Evolutionary conservation across 2,888 invertebrate genomes (phyloP), one percentile per base, ranked within the genome.

Genomic region (Alloplasta piceator): DNA sequence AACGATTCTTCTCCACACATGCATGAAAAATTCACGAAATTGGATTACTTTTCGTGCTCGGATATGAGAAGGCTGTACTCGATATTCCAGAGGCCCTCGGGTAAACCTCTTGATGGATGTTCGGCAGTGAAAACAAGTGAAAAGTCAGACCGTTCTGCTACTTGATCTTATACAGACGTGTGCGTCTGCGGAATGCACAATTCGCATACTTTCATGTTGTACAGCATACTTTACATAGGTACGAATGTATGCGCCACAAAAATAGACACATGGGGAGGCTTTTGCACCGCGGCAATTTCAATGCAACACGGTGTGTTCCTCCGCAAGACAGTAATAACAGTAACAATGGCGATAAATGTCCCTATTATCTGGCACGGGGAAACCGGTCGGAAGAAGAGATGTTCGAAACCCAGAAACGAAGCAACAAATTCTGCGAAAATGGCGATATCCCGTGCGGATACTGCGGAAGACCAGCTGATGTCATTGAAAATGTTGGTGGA

Each of bases 261-360:
- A 60, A 4, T 46, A 36, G 39, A 52, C 36, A 39, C 26, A 48
- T 50, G 14, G 36, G 26, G 12, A 75, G 78, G 3, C 16, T 14
- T 73, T 36, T 63, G 38, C 39, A 61, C 77, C 38, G 43, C 63
- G 63, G 68, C 63, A 56, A 68, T 68, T 63, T 14, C 41, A 68
- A 26, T 39, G 73, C 56, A 46, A 41, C 36, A 26, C 50, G 55
- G 58, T 52, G 52, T 75, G 56, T 67, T 56, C 52, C 74, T 9
- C 70, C 75, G 60, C 48, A 71, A 81, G 66, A 79, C 78, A 2
- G 26, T 84, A 84, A 80, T 82, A 82, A 79, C 71, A 78, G 80
- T 82, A 80, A 84, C 80, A 82, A 76, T 76, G 78, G 76, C 72
- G 78, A 84, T 83, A 82, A 84, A 82, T 70, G 77, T 80, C 78